These are phyloP conservation scores for Tympanoctomys barrerae DNA, from an alignment of 2,797 vertebrate genomes.

Conservation along the genomic window DNA sequence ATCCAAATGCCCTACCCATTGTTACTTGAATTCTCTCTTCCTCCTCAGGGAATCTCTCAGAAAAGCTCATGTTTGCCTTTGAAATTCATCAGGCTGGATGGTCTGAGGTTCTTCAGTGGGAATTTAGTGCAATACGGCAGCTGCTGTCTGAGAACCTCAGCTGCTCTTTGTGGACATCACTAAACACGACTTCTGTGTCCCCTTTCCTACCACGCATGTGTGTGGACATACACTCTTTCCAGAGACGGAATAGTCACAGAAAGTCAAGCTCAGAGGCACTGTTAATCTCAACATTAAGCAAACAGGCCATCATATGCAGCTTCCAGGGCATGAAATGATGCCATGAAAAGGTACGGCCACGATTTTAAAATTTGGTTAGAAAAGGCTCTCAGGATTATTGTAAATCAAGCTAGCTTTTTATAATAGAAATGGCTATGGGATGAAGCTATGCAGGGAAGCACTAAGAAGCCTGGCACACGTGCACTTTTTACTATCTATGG, in stretches of 20 bases:
- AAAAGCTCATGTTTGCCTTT: conserved; percentile 27
- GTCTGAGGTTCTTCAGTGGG: background rate
- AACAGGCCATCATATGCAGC: background rate
- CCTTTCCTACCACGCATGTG: background rate
- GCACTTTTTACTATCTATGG: background rate
- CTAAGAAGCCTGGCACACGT: background rate
- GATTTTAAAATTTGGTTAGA: background rate
- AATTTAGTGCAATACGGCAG: background rate
- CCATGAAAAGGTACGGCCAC: background rate
- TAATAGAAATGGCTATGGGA: background rate
- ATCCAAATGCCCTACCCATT: conserved; percentile 42
- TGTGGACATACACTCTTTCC: background rate
- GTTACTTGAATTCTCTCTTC: background rate
- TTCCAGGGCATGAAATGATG: background rate
- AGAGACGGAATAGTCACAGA: background rate
- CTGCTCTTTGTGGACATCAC: background rate
- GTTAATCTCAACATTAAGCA: background rate
- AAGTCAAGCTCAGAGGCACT: background rate
- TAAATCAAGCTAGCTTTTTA: background rate
- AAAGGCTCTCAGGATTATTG: background rate
- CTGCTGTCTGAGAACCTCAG: background rate
- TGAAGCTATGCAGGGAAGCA: no score
- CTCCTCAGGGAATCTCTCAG: background rate
- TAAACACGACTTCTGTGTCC: background rate
- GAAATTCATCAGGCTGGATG: background rate